Percentiles rank a stretch among this genome's conserved stretches.
These are phyloP conservation scores for Hypomecis punctinalis DNA, from an alignment of 2,888 invertebrate species.

Conservation along the genomic window DNA sequence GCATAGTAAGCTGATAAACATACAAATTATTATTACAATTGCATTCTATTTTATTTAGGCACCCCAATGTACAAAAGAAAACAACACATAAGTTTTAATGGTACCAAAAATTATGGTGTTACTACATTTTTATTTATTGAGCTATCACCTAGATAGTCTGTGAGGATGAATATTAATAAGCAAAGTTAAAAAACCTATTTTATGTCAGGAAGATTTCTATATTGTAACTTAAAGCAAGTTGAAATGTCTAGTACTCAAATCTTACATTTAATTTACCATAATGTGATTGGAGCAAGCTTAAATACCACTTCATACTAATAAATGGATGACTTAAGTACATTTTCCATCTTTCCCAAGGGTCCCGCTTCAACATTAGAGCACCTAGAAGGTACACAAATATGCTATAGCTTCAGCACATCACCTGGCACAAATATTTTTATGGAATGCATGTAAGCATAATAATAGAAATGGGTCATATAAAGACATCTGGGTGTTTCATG, in stretches of 20 bases:
- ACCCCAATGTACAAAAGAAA: conserved; percentile 18
- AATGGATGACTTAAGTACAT: conserved; percentile 82
- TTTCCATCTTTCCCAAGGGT: conserved; percentile 84
- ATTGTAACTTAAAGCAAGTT: conserved; percentile 14
- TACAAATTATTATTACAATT: too few relatives aligned
- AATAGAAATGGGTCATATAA: not conserved
- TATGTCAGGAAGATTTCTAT: not conserved
- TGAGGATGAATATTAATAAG: too few relatives aligned
- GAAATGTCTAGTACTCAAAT: conserved; percentile 31
- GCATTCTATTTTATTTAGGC: not conserved
- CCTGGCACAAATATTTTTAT: conserved; percentile 17
- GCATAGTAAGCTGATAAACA: not conserved
- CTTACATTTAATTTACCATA: conserved; percentile 71
- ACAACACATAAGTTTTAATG: not conserved
- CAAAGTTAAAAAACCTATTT: too few relatives aligned
- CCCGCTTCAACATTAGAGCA: conserved; percentile 84
- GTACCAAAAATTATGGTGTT: not conserved
- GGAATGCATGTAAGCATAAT: conserved; percentile 14
- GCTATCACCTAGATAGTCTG: too few relatives aligned
- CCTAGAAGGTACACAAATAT: conserved; percentile 69
- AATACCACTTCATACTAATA: conserved; percentile 84
- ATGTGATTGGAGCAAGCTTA: conserved; percentile 82
- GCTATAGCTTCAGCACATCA: conserved; percentile 18
- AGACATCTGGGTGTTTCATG: not conserved
- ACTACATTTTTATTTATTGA: conserved; percentile 1